Evolutionary conservation across 2,888 invertebrate species (phyloP), one percentile per base, ranked within the genome.

Genomic region (Calameuta idolon): DNA sequence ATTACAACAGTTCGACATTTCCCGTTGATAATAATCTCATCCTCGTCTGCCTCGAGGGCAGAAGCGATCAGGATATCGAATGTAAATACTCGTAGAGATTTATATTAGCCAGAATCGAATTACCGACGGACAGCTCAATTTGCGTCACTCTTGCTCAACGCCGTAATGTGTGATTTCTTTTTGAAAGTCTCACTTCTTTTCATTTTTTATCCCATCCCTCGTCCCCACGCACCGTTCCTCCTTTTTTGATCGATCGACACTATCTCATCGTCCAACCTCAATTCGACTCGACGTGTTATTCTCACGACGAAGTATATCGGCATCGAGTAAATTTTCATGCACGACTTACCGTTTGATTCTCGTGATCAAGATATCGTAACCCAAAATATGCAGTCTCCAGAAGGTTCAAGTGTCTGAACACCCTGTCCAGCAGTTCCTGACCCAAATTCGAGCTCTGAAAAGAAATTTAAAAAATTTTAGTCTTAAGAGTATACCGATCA

Each of bases 381-480:
- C 99, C 98, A 92, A 99, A 99, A 92, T 98, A 99, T 82, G 98
- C 97, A 76, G 98, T 98, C 93, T 99, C 98, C 90, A 98, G 93
- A 79, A 99, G 94, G 93, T 98, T 98, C 87, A 99, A 94, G 91
- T 98, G 97, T 86, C 96, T 95, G 92, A 97, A 98, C 76, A 98
- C 98, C 85, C 97, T 96, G 91, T 98, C 98, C 90, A 98, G 92
- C 84, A 99, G 92, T 84, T 96, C 96, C 92, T 98, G 98, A 31
- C 98, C 99, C 69, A 95, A 94, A 90, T 95, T 96, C 91, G 96
- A 96, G 92, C 97, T 97, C 98, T 98, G 95, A 79, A 95, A 94
- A 87, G 87, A 85, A 87, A 89, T 86, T 84, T 86, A 9, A 3
- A 1, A 12, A 74, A 74, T 74, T 74, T 23, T 23, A 55, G 37